A percentile compares a stretch with the other conserved stretches of the same genome.
phyloP scores from a whole-genome alignment of 2,113 vertebrate species.

The Dicrurus megarhynchus region DNA sequence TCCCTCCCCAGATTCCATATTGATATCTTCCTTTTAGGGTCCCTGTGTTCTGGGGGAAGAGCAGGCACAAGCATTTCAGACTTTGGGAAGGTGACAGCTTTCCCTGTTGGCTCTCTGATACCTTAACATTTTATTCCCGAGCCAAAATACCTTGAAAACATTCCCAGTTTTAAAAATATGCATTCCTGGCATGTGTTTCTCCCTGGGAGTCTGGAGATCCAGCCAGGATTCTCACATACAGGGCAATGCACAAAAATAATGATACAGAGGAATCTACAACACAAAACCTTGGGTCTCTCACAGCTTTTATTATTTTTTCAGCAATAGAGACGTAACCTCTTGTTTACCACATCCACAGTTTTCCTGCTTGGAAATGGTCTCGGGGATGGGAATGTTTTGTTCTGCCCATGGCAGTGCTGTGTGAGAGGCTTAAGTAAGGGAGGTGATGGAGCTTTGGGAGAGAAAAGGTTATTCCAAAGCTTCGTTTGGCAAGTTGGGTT shows the following conservation, averaged over 20 bases:
- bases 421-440: neutral
- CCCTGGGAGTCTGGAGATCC: neutral
- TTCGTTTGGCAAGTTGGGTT: neutral
- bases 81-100: slow-evolving; percentile 18
- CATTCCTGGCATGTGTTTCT: slow-evolving; percentile 46
- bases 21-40: neutral
- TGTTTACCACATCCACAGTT: neutral
- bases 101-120: slow-evolving; percentile 18
- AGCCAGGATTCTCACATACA: slow-evolving; percentile 11
- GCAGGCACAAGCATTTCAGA: neutral
- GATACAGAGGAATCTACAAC: neutral
- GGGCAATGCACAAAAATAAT: neutral
- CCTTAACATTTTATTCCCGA: slow-evolving; percentile 14
- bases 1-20: neutral
- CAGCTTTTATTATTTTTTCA: neutral
- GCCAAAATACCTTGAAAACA: slow-evolving; percentile 58
- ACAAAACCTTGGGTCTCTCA: neutral
- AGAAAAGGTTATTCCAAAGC: neutral
- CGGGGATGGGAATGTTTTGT: neutral
- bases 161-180: slow-evolving; percentile 55
- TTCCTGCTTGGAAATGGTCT: neutral
- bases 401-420: neutral
- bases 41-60: neutral
- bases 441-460: neutral
- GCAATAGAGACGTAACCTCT: neutral